Evolutionary conservation across 2,888 invertebrate species (phyloP).

Genomic region (Mamestra brassicae): DNA sequence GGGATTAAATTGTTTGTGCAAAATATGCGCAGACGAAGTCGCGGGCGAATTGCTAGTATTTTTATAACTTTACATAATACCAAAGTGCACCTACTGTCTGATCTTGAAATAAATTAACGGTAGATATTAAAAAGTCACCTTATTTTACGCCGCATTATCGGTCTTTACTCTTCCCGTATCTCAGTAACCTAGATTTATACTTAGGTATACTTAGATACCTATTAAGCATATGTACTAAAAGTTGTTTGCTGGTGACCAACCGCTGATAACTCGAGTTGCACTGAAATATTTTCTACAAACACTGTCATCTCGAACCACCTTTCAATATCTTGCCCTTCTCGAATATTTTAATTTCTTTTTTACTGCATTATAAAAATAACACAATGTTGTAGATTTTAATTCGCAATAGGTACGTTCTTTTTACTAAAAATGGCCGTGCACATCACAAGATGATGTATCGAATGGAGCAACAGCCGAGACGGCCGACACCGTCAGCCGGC

Average conservation of each 20-base stretch:
- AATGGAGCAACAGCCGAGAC: constrained; percentile 66
- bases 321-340: constrained; percentile 1
- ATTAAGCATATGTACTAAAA: constrained; percentile 38
- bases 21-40: no score
- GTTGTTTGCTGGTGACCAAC: constrained; percentile 26
- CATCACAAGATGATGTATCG: constrained; percentile 60
- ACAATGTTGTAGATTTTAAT: constrained; percentile 6
- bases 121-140: constrained; percentile 29
- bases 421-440: constrained; percentile 25
- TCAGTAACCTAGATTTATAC: constrained; percentile 48
- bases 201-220: constrained; percentile 9
- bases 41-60: constrained; percentile 13
- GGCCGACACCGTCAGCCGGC: constrained; percentile 76
- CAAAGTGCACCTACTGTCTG: constrained; percentile 17
- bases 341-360: background rate
- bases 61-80: constrained; percentile 3
- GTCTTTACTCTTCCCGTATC: constrained; percentile 55
- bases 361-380: background rate
- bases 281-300: constrained; percentile 15
- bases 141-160: constrained; percentile 36
- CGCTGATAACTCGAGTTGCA: constrained; percentile 28
- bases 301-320: constrained; percentile 22
- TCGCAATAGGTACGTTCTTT: constrained; percentile 1
- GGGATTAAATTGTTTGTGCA: no score
- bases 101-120: constrained; percentile 46